Base-by-base conservation (phyloP, 2,113 vertebrate species). In the Hepsetus odoe region DNA sequence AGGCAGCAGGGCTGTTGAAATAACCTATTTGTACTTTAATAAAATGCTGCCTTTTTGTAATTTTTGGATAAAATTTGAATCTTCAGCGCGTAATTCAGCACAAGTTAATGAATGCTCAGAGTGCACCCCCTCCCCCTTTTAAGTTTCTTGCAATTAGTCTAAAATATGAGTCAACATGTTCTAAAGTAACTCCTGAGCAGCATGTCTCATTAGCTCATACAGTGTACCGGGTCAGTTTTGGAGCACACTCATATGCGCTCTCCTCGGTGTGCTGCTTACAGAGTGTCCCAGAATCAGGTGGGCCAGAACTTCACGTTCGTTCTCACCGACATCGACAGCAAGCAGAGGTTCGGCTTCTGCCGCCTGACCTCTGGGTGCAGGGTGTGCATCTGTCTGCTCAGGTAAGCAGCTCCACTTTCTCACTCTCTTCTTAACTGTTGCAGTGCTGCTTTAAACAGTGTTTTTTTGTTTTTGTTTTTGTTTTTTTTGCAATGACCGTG, bases 231-330 rank as follows among this genome's bases (percentile, higher is more conserved):
- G 68, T 18, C 68, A 8, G 24, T 35, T 49, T 46, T 35, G 6
- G 18, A 44, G 13, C 20, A 61, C 33, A 24, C 22, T 38, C 46
- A 22, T n/a, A n/a, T 51, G 22, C 51, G 49, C 64, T 22, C 84
- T 28, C 53, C 24, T 38, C 32, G 30, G 30, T 76, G 18, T 33
- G 40, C 22, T 77, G 78, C 18, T 85, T 88, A 40, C 88, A 99
- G 98, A 89, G 95, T 95, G 14, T 94, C 96, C 16, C 95, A 93
- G 84, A 95, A 91, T 83, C 97, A 98, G 87, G 94, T 98, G 84
- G 97, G 98, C 82, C 98, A 99, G 91, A 97, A 99, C 91, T 99
- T 99, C 86, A 96, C 97, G 72, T 99, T 99, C 80, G 98, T 98
- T 81, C 95, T 99, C 80, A 99, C 98, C 42, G 96, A 99, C 91